Base-by-base conservation (phyloP, 2,113 vertebrate species). In the Hassar affinis region DNA sequence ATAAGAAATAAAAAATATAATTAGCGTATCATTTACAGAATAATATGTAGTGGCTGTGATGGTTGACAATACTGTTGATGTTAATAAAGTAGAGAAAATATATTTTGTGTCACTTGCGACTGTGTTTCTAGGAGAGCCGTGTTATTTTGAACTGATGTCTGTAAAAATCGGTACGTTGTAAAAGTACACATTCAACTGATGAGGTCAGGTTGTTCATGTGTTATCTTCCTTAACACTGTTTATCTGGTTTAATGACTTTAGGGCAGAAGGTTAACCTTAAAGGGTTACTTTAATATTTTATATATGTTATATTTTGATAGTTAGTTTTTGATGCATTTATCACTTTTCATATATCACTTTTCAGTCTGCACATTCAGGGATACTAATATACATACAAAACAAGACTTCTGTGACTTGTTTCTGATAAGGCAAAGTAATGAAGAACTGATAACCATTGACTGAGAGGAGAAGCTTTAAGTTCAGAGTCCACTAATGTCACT, bases 391-490 rank as follows among this genome's bases (percentile, higher is more conserved):
- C 47, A 74, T 42, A 27, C 49, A 17, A 75, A 35, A 30, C 11
- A 27, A 14, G 33, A 18, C 42, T 27, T 27, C 7, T 25, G 2
- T 38, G 27, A 35, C 20, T 76, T 38, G 20, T 54, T 76, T 35
- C 71, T 76, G 81, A 83, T 76, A 83, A 83, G 54, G 17, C 45
- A 47, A 18, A 49, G 71, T 8, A 64, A 76, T 51, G 52, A 33
- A 25, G 10, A n/a, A 64, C 57, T 83, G 71, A 83, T 83, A 83
- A 83, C 56, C 80, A 47, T 6, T 30, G 56, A 82, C 18, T 81
- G 69, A 76, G 57, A 75, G 52, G 33, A 82, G 57, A 82, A 17
- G 30, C 57, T 25, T 74, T 9, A 35, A 38, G 81, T 76, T 47
- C 59, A 83, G 30, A 76, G 71, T 83, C 71, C 81, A 82, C 20